These are phyloP conservation scores for Gastrophysa polygoni DNA, from an alignment of 2,888 invertebrate genomes.

Conservation along the genomic window DNA sequence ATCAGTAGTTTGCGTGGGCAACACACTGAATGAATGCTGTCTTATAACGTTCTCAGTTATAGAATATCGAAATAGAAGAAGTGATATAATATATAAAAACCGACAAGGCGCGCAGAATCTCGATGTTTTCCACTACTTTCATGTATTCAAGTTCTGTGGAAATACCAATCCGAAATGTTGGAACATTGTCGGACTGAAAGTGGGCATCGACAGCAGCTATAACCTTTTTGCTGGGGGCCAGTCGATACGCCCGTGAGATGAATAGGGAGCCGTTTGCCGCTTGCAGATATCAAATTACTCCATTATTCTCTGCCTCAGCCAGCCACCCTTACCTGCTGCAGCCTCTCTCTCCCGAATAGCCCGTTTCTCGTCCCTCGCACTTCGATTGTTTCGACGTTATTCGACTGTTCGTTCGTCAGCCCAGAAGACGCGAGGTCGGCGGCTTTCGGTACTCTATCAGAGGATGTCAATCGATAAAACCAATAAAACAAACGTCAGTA, in stretches of 20 bases:
- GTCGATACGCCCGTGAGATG: conserved; percentile 36
- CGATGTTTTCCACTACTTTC: no score
- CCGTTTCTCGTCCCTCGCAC: neutral
- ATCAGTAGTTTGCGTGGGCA: no score
- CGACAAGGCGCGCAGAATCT: no score
- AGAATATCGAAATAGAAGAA: no score
- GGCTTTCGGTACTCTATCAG: no score
- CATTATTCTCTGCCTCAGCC: conserved; percentile 52
- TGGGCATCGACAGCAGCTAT: conserved; percentile 9
- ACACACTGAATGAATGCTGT: no score
- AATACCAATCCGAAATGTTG: no score
- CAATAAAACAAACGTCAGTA: no score
- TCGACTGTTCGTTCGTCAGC: neutral
- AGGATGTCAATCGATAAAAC: neutral
- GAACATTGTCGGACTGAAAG: neutral
- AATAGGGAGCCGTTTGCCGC: conserved; percentile 54
- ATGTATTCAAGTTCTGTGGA: no score
- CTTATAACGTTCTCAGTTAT: no score
- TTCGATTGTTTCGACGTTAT: neutral
- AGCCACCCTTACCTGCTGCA: conserved; percentile 50
- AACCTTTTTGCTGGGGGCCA: no score
- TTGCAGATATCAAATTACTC: conserved; percentile 54
- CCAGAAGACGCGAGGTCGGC: neutral
- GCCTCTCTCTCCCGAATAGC: conserved; percentile 28
- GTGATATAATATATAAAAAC: no score